A percentile compares a stretch with the other conserved stretches of the same genome.
phyloP scores from a whole-genome alignment of 2,797 vertebrate species.

The Neopelma chrysocephalum region DNA sequence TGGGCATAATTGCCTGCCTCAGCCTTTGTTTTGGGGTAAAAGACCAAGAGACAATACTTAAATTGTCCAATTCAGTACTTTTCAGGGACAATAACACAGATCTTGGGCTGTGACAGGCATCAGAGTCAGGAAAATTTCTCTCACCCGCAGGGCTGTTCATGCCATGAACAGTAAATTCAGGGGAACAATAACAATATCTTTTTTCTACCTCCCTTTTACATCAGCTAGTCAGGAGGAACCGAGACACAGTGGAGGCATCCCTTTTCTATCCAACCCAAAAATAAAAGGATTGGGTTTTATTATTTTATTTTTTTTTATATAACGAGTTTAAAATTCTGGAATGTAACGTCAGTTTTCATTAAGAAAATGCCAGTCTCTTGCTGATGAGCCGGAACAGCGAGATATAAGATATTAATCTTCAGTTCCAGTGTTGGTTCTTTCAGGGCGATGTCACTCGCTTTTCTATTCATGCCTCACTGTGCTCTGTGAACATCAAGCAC shows the following conservation, averaged over 20 bases:
- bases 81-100: neutral
- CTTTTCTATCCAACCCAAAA: neutral
- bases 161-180: slow-evolving; percentile 1
- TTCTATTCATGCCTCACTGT: slow-evolving; percentile 28
- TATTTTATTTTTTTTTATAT: neutral
- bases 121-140: neutral
- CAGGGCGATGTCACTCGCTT: slow-evolving; percentile 20
- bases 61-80: neutral
- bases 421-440: neutral
- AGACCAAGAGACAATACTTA: neutral
- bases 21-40: neutral
- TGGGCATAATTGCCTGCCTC: neutral
- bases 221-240: neutral
- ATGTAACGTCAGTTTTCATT: neutral
- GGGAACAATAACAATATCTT: slow-evolving; percentile 1
- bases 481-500: neutral
- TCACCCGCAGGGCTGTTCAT: neutral
- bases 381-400: neutral
- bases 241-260: neutral
- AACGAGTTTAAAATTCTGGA: neutral
- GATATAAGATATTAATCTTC: neutral
- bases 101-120: slow-evolving; percentile 10
- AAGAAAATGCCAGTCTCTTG: neutral
- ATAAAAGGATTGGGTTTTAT: neutral
- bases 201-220: neutral